Conservation (phyloP, 2,113 vertebrate species). For the Rhipidura dahli region DNA sequence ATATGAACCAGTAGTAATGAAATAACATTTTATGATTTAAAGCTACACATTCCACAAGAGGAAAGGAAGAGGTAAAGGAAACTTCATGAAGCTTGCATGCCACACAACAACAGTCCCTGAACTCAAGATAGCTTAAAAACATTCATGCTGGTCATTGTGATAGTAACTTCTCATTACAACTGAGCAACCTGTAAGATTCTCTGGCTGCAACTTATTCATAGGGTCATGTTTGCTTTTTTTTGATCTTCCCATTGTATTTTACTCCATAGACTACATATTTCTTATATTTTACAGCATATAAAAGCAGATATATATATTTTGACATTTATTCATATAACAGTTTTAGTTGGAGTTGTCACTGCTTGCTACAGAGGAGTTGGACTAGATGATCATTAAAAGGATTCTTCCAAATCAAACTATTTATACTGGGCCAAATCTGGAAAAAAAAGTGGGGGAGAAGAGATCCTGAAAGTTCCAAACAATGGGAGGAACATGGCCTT, state of each 20-base stretch:
- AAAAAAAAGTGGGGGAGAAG: fast-evolving
- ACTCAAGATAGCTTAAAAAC: background rate
- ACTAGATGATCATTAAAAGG: background rate
- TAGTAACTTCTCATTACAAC: background rate
- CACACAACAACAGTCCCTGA: background rate
- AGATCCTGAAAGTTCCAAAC: background rate
- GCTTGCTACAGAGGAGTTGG: background rate
- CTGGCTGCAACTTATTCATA: background rate
- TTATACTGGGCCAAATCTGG: background rate
- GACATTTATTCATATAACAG: background rate
- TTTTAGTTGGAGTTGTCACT: background rate
- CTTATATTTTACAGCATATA: background rate
- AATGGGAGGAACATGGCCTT: background rate
- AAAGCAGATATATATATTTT: background rate
- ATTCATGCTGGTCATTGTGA: background rate
- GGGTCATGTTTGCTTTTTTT: background rate
- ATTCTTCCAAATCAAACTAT: background rate
- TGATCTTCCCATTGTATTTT: background rate
- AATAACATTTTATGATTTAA: background rate
- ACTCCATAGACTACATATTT: background rate
- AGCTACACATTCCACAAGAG: background rate
- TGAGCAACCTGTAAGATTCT: background rate
- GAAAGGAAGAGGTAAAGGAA: background rate
- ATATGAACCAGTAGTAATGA: background rate
- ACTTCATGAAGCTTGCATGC: background rate